A percentile compares a stretch with the other conserved stretches of the same genome.
These are phyloP conservation scores for Cloeon dipterum DNA, from an alignment of 2,888 invertebrate species.

Conservation along the genomic window DNA sequence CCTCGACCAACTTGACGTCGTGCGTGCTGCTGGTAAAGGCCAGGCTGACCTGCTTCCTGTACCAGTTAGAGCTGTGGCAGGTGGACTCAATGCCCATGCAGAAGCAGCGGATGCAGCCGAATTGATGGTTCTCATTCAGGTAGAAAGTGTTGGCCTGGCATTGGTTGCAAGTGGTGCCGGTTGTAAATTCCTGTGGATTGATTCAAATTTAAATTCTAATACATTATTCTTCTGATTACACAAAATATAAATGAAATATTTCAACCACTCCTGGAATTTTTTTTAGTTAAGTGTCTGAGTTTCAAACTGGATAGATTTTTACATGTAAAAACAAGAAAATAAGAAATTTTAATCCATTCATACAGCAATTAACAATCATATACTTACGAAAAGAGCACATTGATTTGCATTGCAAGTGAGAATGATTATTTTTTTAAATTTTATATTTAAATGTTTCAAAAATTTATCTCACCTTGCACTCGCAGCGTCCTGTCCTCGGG, in stretches of 20 bases:
- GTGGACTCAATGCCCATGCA: constrained; percentile 63
- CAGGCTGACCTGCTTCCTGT: constrained; percentile 35
- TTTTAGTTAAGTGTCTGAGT: too few relatives aligned
- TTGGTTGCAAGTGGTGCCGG: constrained; percentile 63
- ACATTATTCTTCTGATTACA: too few relatives aligned
- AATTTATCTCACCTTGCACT: constrained; percentile 36
- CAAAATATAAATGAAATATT: too few relatives aligned
- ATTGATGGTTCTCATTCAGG: constrained; percentile 48
- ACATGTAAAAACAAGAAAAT: too few relatives aligned
- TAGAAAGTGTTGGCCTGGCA: constrained; percentile 72
- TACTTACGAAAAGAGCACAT: background rate
- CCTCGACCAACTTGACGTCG: constrained; percentile 30
- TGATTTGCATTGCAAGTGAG: too few relatives aligned
- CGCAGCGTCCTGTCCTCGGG: constrained; percentile 30
- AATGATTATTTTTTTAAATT: constrained; percentile 7
- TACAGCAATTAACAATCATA: background rate
- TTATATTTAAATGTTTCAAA: background rate
- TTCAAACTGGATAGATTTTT: too few relatives aligned
- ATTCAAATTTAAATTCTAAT: constrained; percentile 8
- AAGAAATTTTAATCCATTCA: too few relatives aligned
- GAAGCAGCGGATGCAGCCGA: constrained; percentile 89
- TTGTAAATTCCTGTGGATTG: constrained; percentile 32
- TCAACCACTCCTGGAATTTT: too few relatives aligned
- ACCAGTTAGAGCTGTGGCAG: constrained; percentile 60
- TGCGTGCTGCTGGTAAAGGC: constrained; percentile 27